These are phyloP conservation scores for Drosophila neutralis DNA, from an alignment of 2,888 invertebrate species.

Conservation along the genomic window DNA sequence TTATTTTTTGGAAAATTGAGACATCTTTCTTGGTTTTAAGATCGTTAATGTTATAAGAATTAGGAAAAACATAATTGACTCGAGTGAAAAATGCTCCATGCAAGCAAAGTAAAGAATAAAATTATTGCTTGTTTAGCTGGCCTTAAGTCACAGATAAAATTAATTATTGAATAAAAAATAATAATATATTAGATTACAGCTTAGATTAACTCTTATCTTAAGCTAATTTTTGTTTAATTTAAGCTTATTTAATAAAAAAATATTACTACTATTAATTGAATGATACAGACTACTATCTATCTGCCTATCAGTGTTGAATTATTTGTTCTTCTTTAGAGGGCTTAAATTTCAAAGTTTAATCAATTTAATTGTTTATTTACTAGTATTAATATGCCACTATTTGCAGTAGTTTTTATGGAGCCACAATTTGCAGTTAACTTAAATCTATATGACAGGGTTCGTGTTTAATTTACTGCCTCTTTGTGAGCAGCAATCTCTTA, in stretches of 20 bases:
- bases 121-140: background rate
- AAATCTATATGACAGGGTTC: background rate
- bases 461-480: slow-evolving; percentile 23
- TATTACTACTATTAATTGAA: background rate
- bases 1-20: background rate
- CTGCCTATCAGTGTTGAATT: background rate
- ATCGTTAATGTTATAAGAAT: background rate
- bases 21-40: background rate
- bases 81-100: background rate
- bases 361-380: background rate
- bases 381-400: background rate
- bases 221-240: background rate
- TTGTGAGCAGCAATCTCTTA: slow-evolving; percentile 7
- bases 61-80: background rate
- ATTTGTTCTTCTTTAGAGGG: background rate
- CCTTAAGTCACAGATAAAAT: background rate
- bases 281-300: no score
- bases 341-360: background rate
- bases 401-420: background rate
- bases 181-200: background rate
- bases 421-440: background rate
- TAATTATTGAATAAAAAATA: background rate
- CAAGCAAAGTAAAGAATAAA: background rate
- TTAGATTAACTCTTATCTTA: background rate
- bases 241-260: background rate